These are phyloP conservation scores for Epinephelus malabaricus DNA, from an alignment of 2,797 vertebrate genomes.

Conservation along the genomic window DNA sequence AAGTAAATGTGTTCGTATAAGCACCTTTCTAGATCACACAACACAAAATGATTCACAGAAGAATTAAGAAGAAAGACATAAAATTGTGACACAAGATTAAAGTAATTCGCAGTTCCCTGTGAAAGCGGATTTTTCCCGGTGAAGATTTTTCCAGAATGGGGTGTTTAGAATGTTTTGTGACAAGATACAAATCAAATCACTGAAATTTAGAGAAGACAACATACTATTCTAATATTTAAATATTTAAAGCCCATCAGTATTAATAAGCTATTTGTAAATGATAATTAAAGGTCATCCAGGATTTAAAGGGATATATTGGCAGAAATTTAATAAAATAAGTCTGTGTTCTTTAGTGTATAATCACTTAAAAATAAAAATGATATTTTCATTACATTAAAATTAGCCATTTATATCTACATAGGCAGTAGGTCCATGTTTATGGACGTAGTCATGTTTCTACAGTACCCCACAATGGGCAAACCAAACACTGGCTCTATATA, in stretches of 20 bases:
- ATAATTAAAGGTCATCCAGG: neutral
- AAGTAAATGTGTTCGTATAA: neutral
- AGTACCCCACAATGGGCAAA: no score
- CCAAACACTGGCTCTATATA: no score
- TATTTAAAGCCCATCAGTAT: neutral
- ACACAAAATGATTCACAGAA: neutral
- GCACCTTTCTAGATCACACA: neutral
- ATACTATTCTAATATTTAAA: neutral
- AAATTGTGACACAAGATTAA: neutral
- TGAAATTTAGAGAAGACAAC: neutral
- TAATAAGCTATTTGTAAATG: neutral
- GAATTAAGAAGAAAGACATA: neutral
- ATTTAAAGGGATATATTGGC: no score
- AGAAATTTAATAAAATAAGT: no score
- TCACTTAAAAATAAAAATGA: no score
- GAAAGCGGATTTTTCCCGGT: neutral
- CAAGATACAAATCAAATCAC: neutral
- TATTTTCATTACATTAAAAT: no score
- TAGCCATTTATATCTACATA: no score
- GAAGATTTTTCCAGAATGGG: neutral
- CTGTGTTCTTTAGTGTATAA: no score
- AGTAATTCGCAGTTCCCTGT: neutral
- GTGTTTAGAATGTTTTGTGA: neutral
- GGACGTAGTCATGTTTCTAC: no score
- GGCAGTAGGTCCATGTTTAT: no score